phyloP scores from a whole-genome alignment of 2,888 invertebrate genomes.

The Diarsia mendica region DNA sequence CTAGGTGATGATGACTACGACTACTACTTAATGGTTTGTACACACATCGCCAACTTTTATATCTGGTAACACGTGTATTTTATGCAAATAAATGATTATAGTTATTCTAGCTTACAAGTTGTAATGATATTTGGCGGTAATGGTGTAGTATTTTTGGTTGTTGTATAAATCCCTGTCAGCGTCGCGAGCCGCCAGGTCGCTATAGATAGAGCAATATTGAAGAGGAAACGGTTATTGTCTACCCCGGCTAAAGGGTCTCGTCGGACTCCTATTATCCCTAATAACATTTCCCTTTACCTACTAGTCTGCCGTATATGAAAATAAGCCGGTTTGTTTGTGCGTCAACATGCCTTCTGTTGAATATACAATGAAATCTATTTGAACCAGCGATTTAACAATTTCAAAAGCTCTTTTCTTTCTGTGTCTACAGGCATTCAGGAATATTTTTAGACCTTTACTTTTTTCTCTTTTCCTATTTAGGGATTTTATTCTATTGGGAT shows the following conservation, averaged over 20 bases:
- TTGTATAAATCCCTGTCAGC: constrained; percentile 66
- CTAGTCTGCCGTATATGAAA: constrained; percentile 65
- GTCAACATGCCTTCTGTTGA: constrained; percentile 57
- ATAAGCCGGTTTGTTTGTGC: constrained; percentile 66
- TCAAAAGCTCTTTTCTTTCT: constrained; percentile 30
- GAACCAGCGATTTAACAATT: constrained; percentile 46
- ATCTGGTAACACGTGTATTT: too few species aligned
- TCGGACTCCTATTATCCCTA: constrained; percentile 75
- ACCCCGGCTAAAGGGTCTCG: constrained; percentile 72
- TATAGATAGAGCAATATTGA: constrained; percentile 73
- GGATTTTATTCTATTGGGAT: not conserved
- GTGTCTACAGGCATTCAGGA: constrained; percentile 16
- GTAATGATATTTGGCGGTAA: constrained; percentile 47
- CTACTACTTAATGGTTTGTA: too few species aligned
- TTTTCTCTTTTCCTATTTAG: not conserved
- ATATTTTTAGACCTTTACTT: constrained; percentile 8
- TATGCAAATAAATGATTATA: too few species aligned
- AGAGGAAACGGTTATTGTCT: constrained; percentile 77
- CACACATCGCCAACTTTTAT: too few species aligned
- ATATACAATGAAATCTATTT: constrained; percentile 55
- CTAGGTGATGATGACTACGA: too few species aligned
- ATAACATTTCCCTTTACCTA: constrained; percentile 75
- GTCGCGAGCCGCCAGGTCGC: constrained; percentile 56
- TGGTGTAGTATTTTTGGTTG: constrained; percentile 32
- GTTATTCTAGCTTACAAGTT: constrained; percentile 20